Evolutionary conservation across 2,888 invertebrate genomes (phyloP), one percentile per base, ranked within the genome.

Genomic region (Volucella zonaria): DNA sequence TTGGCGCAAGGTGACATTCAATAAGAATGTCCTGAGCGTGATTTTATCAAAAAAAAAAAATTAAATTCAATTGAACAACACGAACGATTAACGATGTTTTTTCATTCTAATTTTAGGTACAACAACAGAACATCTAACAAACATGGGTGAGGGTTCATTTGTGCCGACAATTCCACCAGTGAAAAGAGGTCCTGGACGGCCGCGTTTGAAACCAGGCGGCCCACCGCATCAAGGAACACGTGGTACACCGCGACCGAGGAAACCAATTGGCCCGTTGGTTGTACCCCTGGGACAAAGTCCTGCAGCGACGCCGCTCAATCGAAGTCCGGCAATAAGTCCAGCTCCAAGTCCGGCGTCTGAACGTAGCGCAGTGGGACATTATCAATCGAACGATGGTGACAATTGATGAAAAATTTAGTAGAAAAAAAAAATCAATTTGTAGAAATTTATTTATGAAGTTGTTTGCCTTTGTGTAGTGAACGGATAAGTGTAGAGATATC

Each of bases 101-200:
- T 74, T 70, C 14, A 54, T 83, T 42, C 18, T 12, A 56, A 42
- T n/a, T 1, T 62, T 52, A 85, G 85, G 81, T 47, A 81, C 83
- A 64, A 70, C 77, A 47, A 83, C 73, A 42, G 75, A 86, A 64
- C 86, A 81, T 75, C 71, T 86, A 18, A 86, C 86, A 9, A 82
- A 86, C 15, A 86, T 76, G 12, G 87, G 87, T n/a, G 88, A 87
- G 59, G 80, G 74, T 73, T 18, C 75, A 42, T 89, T 89, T 74
- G 86, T 88, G 61, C 87, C 88, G 10, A 88, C 88, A 10, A 88
- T 89, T 11, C 87, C 89, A 10, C 87, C 88, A 1, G 89, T 93
- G 31, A 93, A 95, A 73, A 91, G 95, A 58, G 95, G 95, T 15
- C 95, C 95, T 0, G 95, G 95, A 9, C 91, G 95, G 79, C 95